These are phyloP conservation scores for Megastigmus dorsalis DNA, from an alignment of 2,888 invertebrate genomes.

Conservation along the genomic window DNA sequence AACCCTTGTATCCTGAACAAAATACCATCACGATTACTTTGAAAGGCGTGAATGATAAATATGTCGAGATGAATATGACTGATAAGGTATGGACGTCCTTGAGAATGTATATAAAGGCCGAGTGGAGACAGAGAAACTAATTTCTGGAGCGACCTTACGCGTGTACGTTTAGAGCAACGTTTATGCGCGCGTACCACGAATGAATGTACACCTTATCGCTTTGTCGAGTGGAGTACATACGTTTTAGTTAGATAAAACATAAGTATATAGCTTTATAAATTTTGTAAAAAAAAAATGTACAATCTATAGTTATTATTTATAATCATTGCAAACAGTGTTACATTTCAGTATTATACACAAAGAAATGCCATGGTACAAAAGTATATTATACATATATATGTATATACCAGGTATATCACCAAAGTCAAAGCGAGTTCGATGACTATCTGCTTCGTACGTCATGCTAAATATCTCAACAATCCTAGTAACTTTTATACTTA, in stretches of 20 bases:
- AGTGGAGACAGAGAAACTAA: no score
- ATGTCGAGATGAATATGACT: no score
- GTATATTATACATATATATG: no score
- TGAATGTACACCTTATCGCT: not conserved
- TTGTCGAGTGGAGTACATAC: conserved; percentile 14
- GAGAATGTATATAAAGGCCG: no score
- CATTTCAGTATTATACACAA: conserved; percentile 42
- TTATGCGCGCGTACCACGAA: no score
- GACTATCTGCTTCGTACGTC: no score
- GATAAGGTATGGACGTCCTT: no score
- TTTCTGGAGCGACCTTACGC: no score
- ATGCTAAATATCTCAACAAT: not conserved
- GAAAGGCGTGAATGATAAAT: no score
- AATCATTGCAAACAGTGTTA: conserved; percentile 23
- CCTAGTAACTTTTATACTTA: conserved; percentile 11
- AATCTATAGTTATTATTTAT: conserved; percentile 20
- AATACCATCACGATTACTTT: no score
- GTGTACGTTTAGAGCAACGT: not conserved
- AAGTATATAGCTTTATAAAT: conserved; percentile 45
- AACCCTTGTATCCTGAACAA: no score
- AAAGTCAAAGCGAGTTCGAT: conserved; percentile 4
- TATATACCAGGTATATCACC: no score
- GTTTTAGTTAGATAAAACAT: conserved; percentile 22
- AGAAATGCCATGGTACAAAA: not conserved
- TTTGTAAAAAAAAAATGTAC: conserved; percentile 31